Percentiles rank a stretch among this genome's conserved stretches.
These are phyloP conservation scores for Onchidella celtica DNA, from an alignment of 2,888 invertebrate genomes.

Conservation along the genomic window DNA sequence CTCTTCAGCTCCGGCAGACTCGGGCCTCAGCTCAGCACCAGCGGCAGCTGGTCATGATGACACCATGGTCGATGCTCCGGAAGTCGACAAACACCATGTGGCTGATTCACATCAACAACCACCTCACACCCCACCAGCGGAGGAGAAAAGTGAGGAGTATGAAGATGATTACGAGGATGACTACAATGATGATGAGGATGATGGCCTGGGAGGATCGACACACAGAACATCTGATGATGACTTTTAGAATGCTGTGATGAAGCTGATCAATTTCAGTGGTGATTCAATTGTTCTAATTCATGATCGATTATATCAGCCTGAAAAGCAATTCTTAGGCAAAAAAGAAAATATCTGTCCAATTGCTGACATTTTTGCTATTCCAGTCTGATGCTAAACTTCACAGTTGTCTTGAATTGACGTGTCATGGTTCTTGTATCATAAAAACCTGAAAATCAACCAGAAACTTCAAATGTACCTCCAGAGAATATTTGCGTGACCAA, in stretches of 20 bases:
- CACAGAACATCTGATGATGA: slow-evolving; percentile 57
- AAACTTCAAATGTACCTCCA: too few relatives aligned
- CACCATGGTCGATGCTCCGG: background rate
- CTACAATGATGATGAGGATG: slow-evolving; percentile 54
- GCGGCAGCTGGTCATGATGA: background rate
- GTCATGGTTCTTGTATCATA: too few relatives aligned
- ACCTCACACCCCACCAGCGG: slow-evolving; percentile 3
- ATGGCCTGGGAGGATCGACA: slow-evolving; percentile 35
- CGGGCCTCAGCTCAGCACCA: background rate
- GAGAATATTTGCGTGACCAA: too few relatives aligned
- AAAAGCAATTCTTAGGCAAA: too few relatives aligned
- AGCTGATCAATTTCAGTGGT: background rate
- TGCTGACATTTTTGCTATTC: too few relatives aligned
- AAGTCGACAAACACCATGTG: background rate
- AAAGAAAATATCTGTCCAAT: too few relatives aligned
- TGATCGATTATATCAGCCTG: too few relatives aligned
- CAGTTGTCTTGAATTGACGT: too few relatives aligned
- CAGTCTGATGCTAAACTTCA: too few relatives aligned
- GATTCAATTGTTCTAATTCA: too few relatives aligned
- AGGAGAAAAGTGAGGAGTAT: slow-evolving; percentile 45
- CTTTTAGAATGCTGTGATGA: slow-evolving; percentile 41
- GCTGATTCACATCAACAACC: slow-evolving; percentile 25
- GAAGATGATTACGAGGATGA: slow-evolving; percentile 57
- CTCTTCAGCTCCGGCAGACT: background rate
- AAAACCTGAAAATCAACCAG: too few relatives aligned